Percentiles rank a stretch among this genome's conserved stretches.
phyloP scores from a whole-genome alignment of 2,888 invertebrate species.

The Ormyrus nitidulus region DNA sequence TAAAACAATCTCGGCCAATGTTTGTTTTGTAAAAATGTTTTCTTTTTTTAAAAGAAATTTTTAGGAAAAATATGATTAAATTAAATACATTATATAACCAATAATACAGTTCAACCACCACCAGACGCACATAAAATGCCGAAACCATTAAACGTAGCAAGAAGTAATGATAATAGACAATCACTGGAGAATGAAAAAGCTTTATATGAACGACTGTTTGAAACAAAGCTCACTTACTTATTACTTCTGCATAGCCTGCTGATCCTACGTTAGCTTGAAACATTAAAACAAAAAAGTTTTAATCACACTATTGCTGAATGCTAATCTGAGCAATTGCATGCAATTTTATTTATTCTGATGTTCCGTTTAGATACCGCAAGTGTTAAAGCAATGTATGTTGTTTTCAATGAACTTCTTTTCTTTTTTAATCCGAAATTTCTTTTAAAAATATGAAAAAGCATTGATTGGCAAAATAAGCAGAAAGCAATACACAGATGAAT shows the following conservation, averaged over 20 bases:
- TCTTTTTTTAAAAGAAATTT: too few species aligned
- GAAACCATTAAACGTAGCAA: neutral
- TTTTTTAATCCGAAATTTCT: slow-evolving; percentile 2
- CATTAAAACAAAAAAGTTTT: slow-evolving; percentile 62
- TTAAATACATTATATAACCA: neutral
- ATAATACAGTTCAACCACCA: neutral
- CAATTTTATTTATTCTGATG: slow-evolving; percentile 16
- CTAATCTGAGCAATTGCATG: slow-evolving; percentile 37
- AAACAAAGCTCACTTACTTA: slow-evolving; percentile 69
- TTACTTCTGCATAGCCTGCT: slow-evolving; percentile 69
- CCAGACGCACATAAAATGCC: too few species aligned
- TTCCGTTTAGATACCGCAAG: slow-evolving; percentile 26
- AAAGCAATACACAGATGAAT: slow-evolving; percentile 9
- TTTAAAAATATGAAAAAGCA: neutral
- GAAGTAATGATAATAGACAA: neutral
- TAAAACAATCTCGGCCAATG: too few species aligned
- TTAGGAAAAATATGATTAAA: too few species aligned
- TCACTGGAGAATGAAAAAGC: slow-evolving; percentile 22
- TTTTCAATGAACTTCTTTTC: slow-evolving; percentile 17
- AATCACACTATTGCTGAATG: slow-evolving; percentile 51
- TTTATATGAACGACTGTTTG: slow-evolving; percentile 44
- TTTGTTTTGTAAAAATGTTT: too few species aligned
- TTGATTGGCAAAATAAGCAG: slow-evolving; percentile 22
- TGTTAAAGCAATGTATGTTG: slow-evolving; percentile 42
- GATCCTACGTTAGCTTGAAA: slow-evolving; percentile 73